A percentile compares a stretch with the other conserved stretches of the same genome.
These are phyloP conservation scores for Lethenteron reissneri DNA, from an alignment of 2,113 vertebrate genomes.

Conservation along the genomic window DNA sequence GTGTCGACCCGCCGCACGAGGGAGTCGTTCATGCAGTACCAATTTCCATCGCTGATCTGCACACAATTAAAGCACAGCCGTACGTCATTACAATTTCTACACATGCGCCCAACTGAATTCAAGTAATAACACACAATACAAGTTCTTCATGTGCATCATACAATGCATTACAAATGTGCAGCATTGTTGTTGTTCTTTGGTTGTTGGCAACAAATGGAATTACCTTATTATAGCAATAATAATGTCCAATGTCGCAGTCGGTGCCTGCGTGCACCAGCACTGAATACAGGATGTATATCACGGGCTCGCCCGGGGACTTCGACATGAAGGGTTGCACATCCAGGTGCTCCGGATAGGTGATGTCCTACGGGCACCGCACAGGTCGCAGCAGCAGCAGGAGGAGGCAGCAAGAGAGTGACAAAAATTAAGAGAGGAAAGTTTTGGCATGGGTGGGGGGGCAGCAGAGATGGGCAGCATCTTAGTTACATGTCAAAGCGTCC, in stretches of 20 bases:
- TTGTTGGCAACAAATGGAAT: neutral
- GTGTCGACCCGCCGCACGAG: constrained; percentile 63
- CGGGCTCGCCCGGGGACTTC: constrained; percentile 41
- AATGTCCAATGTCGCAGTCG: constrained; percentile 76
- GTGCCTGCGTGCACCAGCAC: constrained; percentile 82
- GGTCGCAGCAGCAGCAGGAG: no score
- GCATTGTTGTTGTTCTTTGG: no score
- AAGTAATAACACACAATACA: no score
- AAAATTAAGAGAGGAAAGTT: no score
- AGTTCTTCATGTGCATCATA: no score
- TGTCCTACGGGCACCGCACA: constrained; percentile 28
- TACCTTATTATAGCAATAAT: constrained; percentile 91
- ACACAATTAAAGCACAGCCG: neutral
- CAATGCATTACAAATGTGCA: no score
- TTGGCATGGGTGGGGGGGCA: no score
- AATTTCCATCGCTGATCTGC: constrained; percentile 81
- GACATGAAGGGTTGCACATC: constrained; percentile 83
- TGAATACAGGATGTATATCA: constrained; percentile 64
- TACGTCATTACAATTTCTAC: no score
- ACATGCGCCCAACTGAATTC: no score
- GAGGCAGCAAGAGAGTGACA: no score
- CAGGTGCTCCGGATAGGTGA: constrained; percentile 65
- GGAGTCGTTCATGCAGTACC: constrained; percentile 94
- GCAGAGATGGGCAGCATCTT: no score
- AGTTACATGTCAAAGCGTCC: no score